A percentile compares a stretch with the other conserved stretches of the same genome.
Conservation (phyloP, 2,888 invertebrate species). For the Thymelicus acteon region DNA sequence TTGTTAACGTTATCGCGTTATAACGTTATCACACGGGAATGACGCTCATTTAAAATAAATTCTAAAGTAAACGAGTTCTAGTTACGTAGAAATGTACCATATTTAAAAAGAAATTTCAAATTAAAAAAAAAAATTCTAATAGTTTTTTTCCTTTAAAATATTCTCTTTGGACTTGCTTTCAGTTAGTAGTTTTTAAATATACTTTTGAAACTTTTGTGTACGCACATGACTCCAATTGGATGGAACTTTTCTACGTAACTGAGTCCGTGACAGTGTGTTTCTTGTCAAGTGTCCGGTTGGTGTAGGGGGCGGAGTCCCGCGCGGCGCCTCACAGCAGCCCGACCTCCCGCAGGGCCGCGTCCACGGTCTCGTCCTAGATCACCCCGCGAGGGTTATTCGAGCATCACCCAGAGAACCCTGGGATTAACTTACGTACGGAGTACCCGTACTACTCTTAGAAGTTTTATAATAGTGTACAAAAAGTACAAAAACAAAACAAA, state of each 20-base stretch:
- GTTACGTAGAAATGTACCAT: not conserved
- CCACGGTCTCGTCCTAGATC: conserved; percentile 94
- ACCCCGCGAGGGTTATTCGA: conserved; percentile 41
- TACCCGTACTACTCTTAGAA: not conserved
- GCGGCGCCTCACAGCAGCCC: conserved; percentile 89
- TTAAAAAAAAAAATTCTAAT: not conserved
- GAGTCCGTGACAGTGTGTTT: not conserved
- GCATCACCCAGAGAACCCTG: conserved; percentile 19
- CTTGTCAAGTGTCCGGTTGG: conserved; percentile 38
- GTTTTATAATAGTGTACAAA: too few relatives aligned
- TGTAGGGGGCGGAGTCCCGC: conserved; percentile 42
- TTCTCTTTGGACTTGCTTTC: too few relatives aligned
- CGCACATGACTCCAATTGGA: too few relatives aligned
- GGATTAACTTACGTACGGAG: not conserved
- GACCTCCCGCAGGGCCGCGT: conserved; percentile 96
- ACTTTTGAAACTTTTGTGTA: too few relatives aligned
- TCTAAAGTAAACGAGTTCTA: not conserved
- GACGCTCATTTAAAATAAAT: not conserved
- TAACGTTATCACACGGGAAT: too few relatives aligned
- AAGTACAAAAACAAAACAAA: too few relatives aligned
- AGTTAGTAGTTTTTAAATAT: too few relatives aligned
- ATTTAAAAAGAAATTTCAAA: not conserved
- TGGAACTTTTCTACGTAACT: not conserved
- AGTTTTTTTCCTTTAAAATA: too few relatives aligned
- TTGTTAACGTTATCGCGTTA: too few relatives aligned